Percentiles rank a stretch among this genome's conserved stretches.
phyloP scores from a whole-genome alignment of 2,113 vertebrate species.

The Peromyscus leucopus region DNA sequence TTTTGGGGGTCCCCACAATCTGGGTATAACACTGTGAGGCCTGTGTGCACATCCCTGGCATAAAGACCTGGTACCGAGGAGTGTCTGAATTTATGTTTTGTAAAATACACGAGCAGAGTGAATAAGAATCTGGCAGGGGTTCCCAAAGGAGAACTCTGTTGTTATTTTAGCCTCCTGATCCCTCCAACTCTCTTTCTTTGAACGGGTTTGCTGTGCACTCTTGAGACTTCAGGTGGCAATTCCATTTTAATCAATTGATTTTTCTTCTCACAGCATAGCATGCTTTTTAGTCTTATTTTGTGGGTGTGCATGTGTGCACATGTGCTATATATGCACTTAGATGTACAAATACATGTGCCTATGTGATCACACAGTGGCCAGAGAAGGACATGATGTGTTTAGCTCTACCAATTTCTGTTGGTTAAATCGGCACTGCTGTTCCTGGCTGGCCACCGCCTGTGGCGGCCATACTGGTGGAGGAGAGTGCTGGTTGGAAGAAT shows the following conservation, averaged over 20 bases:
- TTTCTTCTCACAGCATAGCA: background rate
- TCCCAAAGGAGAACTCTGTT: background rate
- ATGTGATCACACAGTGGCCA: background rate
- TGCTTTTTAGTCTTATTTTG: background rate
- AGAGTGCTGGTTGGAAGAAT: too few relatives aligned
- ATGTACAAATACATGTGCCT: too few relatives aligned
- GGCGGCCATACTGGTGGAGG: too few relatives aligned
- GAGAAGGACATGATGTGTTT: background rate
- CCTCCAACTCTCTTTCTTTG: background rate
- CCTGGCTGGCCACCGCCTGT: too few relatives aligned
- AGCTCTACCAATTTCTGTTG: background rate
- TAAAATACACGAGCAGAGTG: background rate
- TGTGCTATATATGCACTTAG: too few relatives aligned
- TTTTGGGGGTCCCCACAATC: too few relatives aligned
- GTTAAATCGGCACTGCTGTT: too few relatives aligned
- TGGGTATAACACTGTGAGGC: background rate
- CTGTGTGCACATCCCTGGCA: background rate
- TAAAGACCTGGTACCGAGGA: background rate
- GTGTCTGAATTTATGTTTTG: background rate
- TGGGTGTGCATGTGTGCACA: background rate
- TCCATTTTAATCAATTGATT: background rate
- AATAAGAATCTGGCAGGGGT: background rate
- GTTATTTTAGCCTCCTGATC: background rate
- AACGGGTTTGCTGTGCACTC: background rate
- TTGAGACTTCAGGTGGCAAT: background rate